Percentiles rank a stretch among this genome's conserved stretches.
Evolutionary conservation across 2,113 vertebrate species (phyloP).

Genomic region (zebrafish (Danio rerio)): GRCz12tu NC_133178.1:39545501-39546000

Average conservation of each 20-base stretch:
- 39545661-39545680: not conserved
- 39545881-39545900: constrained; percentile 21
- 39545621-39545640: not conserved
- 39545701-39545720: constrained; percentile 49
- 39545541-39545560: too few species aligned
- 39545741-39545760: constrained; percentile 14
- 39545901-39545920: constrained; percentile 22
- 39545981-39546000: not conserved
- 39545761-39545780: constrained; percentile 38
- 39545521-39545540: too few species aligned
- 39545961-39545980: not conserved
- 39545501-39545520: too few species aligned
- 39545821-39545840: constrained; percentile 56
- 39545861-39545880: constrained; percentile 13
- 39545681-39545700: not conserved
- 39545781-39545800: constrained; percentile 1
- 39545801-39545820: constrained; percentile 33
- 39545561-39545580: too few species aligned
- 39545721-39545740: constrained; percentile 30
- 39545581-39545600: too few species aligned
- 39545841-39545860: constrained; percentile 39
- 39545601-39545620: too few species aligned
- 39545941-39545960: not conserved
- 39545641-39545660: constrained; percentile 3
- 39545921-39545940: not conserved